A percentile compares a stretch with the other conserved stretches of the same genome.
These are phyloP conservation scores for Naja naja DNA, from an alignment of 2,113 vertebrate species.

Conservation along the genomic window DNA sequence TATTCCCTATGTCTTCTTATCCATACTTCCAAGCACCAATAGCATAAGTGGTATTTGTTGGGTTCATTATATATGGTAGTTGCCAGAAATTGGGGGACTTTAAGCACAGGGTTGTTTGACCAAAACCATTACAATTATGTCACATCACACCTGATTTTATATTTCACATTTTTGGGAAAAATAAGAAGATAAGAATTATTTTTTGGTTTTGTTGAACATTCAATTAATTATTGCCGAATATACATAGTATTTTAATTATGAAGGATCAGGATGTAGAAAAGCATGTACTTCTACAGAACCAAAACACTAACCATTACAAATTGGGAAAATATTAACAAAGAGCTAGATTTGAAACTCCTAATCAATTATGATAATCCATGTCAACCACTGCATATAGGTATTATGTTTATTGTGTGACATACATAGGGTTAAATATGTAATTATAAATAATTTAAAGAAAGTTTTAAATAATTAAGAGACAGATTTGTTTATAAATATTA, in stretches of 20 bases:
- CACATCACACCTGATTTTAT: not conserved
- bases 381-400: not conserved
- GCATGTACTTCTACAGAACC: not conserved
- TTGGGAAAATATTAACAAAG: not conserved
- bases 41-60: not conserved
- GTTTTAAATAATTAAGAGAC: not conserved
- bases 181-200: not conserved
- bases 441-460: not conserved
- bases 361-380: not conserved
- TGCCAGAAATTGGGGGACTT: not conserved
- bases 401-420: not conserved
- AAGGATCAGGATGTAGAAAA: not conserved
- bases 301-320: not conserved
- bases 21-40: not conserved
- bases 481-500: constrained; percentile 16
- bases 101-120: not conserved
- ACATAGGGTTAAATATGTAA: not conserved
- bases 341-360: not conserved
- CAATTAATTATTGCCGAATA: not conserved
- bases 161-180: not conserved
- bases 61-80: not conserved
- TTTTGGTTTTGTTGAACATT: not conserved
- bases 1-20: not conserved
- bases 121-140: not conserved
- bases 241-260: not conserved